Base-by-base conservation (phyloP, 2,113 vertebrate genomes). In the Forbesichthys agassizii region DNA sequence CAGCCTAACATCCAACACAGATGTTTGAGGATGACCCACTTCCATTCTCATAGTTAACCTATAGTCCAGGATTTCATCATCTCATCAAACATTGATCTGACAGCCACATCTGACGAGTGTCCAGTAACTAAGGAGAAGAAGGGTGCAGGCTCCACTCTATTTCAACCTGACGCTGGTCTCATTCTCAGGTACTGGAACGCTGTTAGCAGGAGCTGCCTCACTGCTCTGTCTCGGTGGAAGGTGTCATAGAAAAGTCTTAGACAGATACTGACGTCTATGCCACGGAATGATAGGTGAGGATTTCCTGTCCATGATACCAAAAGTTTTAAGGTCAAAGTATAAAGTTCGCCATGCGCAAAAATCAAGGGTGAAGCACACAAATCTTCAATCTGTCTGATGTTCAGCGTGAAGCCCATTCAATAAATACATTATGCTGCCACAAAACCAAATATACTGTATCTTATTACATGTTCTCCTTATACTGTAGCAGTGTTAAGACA, bases 151-250 rank as follows among this genome's bases (percentile, higher is more conserved):
- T 33, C 14, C 42, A 57, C 53, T 48, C 54, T 18, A 48, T 57
- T 33, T 57, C 65, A 48, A 13, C 53, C 54, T 67, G 53, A 42
- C 51, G 51, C 49, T 46, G 48, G 46, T 52, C 47, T 91, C 88
- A 89, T 91, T 89, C 87, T 86, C 88, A 91, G 88, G 85, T 90
- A 88, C 88, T 90, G 85, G 87, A 91, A 88, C 88, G 85, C 88
- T 90, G 87, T 89, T 87, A 90, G 90, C 87, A 86, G 88, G 87
- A 89, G 88, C 90, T 90, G 90, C 84, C 88, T 90, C 88, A 89
- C 88, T 91, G 89, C 89, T 91, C 85, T 91, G 89, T 91, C 88
- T 91, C 89, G 89, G 86, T 91, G 89, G 89, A 91, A 91, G 89
- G 88, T 91, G 89, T 91, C 89, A 88, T 91, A 91, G 85, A 81